phyloP scores from a whole-genome alignment of 2,888 invertebrate genomes.

The Sinelater perroti region DNA sequence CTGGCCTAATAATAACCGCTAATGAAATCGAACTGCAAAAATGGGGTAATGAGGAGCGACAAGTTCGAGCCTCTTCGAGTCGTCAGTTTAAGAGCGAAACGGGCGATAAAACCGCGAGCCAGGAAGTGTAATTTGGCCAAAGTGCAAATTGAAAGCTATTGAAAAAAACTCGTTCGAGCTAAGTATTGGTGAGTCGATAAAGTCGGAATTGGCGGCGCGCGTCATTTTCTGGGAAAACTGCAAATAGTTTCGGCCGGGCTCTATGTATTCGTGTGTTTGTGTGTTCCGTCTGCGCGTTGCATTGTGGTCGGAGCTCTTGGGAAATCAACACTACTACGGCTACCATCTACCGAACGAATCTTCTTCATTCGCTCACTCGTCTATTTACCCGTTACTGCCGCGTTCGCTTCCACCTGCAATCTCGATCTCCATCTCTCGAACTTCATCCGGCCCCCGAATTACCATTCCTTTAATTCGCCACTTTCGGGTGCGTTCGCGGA shows the following conservation, averaged over 20 bases:
- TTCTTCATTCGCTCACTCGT: slow-evolving; percentile 34
- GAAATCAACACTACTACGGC: slow-evolving; percentile 49
- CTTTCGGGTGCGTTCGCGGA: too few species aligned
- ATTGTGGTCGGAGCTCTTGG: slow-evolving; percentile 52
- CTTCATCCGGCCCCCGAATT: too few species aligned
- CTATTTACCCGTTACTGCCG: slow-evolving; percentile 29
- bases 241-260: slow-evolving; percentile 46
- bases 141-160: slow-evolving; percentile 50
- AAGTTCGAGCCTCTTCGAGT: too few species aligned
- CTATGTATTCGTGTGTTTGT: slow-evolving; percentile 28
- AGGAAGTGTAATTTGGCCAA: slow-evolving; percentile 42
- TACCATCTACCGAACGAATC: slow-evolving; percentile 40
- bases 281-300: slow-evolving; percentile 43
- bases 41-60: too few species aligned
- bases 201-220: slow-evolving; percentile 45
- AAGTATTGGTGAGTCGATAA: slow-evolving; percentile 44
- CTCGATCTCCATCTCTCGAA: too few species aligned
- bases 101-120: too few species aligned
- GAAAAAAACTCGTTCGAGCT: slow-evolving; percentile 48
- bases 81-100: too few species aligned
- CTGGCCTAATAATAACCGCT: not conserved
- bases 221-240: slow-evolving; percentile 46
- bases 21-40: not conserved
- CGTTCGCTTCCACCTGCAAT: not conserved
- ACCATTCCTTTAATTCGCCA: too few species aligned